These are phyloP conservation scores for Lepidochrysops patricia DNA, from an alignment of 2,888 invertebrate genomes.

Conservation along the genomic window DNA sequence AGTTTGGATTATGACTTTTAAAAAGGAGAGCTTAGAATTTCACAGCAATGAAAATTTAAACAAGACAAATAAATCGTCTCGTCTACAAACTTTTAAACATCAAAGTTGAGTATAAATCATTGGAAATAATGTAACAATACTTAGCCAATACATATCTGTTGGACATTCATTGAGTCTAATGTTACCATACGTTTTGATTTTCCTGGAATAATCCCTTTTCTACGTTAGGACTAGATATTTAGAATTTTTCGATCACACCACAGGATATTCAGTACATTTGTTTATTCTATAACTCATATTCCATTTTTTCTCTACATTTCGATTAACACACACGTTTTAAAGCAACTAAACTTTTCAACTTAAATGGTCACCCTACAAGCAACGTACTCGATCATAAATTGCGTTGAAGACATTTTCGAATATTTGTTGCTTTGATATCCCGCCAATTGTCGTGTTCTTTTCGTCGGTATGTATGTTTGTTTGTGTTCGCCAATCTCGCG, in stretches of 20 bases:
- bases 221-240: background rate
- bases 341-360: background rate
- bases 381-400: background rate
- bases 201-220: background rate
- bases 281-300: no score
- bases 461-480: background rate
- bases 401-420: slow-evolving; percentile 7
- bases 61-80: background rate
- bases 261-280: background rate
- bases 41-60: background rate
- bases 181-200: background rate
- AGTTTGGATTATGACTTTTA: no score
- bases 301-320: background rate
- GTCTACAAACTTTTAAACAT: slow-evolving; percentile 18
- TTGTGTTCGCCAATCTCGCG: slow-evolving; percentile 5
- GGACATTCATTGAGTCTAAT: background rate
- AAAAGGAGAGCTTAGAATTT: no score
- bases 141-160: slow-evolving; percentile 6
- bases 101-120: slow-evolving; percentile 15
- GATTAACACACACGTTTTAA: background rate
- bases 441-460: slow-evolving; percentile 9
- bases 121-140: slow-evolving; percentile 14
- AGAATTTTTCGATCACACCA: no score
- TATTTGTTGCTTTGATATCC: slow-evolving; percentile 11
- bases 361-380: background rate